Evolutionary conservation across 2,113 vertebrate species (phyloP), one percentile per base, ranked within the genome.

Genomic region (Phalacrocorax pelagicus): DNA sequence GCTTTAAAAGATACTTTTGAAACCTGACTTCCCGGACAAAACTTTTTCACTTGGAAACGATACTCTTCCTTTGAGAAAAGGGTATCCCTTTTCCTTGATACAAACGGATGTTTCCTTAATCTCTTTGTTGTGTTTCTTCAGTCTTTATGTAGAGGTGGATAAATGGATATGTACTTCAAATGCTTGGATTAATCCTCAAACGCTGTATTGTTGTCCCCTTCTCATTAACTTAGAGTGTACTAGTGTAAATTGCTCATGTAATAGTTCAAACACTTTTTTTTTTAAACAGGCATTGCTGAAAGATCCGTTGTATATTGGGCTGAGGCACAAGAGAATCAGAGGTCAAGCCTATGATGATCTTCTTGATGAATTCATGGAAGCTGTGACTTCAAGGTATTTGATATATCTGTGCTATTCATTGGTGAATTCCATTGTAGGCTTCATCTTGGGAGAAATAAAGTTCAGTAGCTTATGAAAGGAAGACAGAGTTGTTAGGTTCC

Each of bases 331-430:
- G 96, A 98, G 99, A 97, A 95, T 99, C 54, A 98, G 99, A 97
- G 99, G 99, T 85, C 97, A 98, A 96, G 98, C 98, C 71, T 99
- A 99, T 1, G 98, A 99, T 86, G 98, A 98, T 83, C 99, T 99
- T 91, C 97, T 99, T 97, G 99, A 99, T 94, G 99, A 99, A 97
- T 99, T 99, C 95, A 99, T 99, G 99, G 98, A 98, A 97, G 99
- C 99, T 62, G 98, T 99, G 94, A 98, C 99, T 80, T 98, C 98
- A 95, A 99, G 99, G 99, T 99, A 99, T 20, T 93, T 86, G 72
- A 38, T 90, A 15, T 66, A 81, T 92, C 65, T 84, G n/a, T 81
- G 58, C 49, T 82, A 15, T 70, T 89, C 62, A 36, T 38, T 69
- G 57, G 15, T 44, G 51, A 91, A 92, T 80, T 91, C 47, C 23